A percentile compares a stretch with the other conserved stretches of the same genome.
Evolutionary conservation across 2,113 vertebrate genomes (phyloP).

Genomic region (Cyanoliseus patagonus): DNA sequence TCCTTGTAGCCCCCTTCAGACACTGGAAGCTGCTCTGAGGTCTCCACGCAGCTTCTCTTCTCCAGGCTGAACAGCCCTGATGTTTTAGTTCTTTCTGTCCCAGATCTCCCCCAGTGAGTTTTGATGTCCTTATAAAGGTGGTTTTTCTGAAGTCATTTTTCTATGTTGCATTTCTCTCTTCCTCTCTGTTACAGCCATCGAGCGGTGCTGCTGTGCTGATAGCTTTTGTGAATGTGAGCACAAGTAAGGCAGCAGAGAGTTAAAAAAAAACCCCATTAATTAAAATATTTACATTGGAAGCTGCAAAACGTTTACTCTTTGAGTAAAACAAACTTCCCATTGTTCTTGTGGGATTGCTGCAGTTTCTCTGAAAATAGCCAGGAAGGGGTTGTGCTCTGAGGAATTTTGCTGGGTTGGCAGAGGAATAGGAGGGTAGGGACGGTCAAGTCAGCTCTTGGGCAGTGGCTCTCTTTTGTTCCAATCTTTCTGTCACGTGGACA

Average conservation of each 20-base stretch:
- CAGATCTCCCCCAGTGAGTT: neutral
- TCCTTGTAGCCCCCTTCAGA: neutral
- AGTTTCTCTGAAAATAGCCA: constrained; percentile 47
- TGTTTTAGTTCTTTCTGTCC: neutral
- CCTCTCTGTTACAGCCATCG: neutral
- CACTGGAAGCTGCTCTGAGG: neutral
- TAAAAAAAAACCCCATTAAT: constrained; percentile 40
- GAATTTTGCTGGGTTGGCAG: constrained; percentile 39
- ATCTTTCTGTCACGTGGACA: neutral
- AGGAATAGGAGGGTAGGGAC: neutral
- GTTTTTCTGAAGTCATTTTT: neutral
- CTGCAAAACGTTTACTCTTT: constrained; percentile 57
- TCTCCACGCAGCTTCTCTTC: neutral
- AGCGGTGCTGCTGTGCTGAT: neutral
- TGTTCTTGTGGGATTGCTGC: constrained; percentile 45
- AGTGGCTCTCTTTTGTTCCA: neutral
- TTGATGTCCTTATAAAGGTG: neutral
- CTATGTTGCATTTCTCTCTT: neutral
- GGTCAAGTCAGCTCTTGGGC: neutral
- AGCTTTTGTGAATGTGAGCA: neutral
- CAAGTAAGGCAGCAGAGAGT: constrained; percentile 16
- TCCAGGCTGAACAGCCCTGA: neutral
- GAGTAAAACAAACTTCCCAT: constrained; percentile 65
- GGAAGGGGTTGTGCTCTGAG: constrained; percentile 41
- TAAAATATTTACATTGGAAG: constrained; percentile 65